Percentiles rank a stretch among this genome's conserved stretches.
Evolutionary conservation across 2,888 invertebrate species (phyloP).

Genomic region (Colostygia pectinataria): DNA sequence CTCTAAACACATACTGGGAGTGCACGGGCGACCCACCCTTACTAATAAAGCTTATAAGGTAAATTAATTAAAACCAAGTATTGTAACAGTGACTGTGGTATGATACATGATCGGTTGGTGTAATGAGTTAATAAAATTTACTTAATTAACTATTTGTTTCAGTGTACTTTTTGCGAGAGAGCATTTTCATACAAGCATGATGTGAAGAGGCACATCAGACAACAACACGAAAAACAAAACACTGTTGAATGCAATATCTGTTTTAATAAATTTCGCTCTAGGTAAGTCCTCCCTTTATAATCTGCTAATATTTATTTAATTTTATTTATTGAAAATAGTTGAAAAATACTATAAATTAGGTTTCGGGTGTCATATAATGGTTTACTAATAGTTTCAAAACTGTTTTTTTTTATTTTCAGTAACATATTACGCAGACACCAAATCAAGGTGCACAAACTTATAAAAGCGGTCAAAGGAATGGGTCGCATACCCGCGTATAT

Average conservation of each 20-base stretch:
- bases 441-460: constrained; percentile 73
- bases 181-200: constrained; percentile 71
- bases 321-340: too few relatives aligned
- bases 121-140: too few relatives aligned
- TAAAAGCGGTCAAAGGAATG: constrained; percentile 55
- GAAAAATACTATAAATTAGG: too few relatives aligned
- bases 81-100: too few relatives aligned
- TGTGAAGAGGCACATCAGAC: constrained; percentile 69
- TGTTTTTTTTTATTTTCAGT: constrained; percentile 42
- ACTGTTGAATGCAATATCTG: constrained; percentile 73
- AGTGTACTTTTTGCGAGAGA: constrained; percentile 74
- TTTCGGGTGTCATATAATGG: too few relatives aligned
- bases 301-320: too few relatives aligned
- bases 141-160: constrained; percentile 29
- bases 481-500: constrained; percentile 71
- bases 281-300: constrained; percentile 47
- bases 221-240: constrained; percentile 69
- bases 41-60: constrained; percentile 8
- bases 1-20: constrained; percentile 15
- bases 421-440: constrained; percentile 75
- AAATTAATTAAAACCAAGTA: too few relatives aligned
- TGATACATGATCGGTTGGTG: too few relatives aligned
- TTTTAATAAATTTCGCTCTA: constrained; percentile 72
- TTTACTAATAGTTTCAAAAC: too few relatives aligned
- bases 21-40: constrained; percentile 4